phyloP scores from a whole-genome alignment of 1,140 invertebrate species.

The Orchesella cincta region DNA sequence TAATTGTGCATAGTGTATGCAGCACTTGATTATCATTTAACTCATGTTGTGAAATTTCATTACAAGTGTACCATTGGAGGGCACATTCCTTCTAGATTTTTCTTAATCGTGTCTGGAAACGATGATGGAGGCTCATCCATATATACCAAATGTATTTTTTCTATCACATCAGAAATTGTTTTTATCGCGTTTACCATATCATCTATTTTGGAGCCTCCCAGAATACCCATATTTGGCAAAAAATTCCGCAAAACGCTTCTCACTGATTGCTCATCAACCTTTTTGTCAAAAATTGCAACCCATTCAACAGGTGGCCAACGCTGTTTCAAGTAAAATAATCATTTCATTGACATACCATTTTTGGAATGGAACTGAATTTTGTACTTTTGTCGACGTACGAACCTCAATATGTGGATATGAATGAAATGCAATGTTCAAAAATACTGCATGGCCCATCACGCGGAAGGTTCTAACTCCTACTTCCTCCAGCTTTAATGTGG shows the following conservation, averaged over 20 bases:
- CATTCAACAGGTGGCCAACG: neutral
- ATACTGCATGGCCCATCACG: neutral
- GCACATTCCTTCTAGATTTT: neutral
- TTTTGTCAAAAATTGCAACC: neutral
- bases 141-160: no score
- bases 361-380: neutral
- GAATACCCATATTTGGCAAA: neutral
- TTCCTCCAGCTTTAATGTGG: neutral
- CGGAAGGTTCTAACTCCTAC: neutral
- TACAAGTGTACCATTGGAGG: slow-evolving; percentile 22
- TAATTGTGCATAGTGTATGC: neutral
- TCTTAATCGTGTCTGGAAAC: neutral
- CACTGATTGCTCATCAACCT: neutral
- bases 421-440: neutral
- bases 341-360: neutral
- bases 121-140: neutral
- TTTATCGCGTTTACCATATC: neutral
- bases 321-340: neutral
- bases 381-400: neutral
- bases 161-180: no score
- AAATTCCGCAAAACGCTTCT: neutral
- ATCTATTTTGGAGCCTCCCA: neutral
- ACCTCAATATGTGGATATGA: neutral
- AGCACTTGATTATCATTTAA: neutral
- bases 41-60: no score